These are phyloP conservation scores for Meganola albula DNA, from an alignment of 2,888 invertebrate species.

Conservation along the genomic window DNA sequence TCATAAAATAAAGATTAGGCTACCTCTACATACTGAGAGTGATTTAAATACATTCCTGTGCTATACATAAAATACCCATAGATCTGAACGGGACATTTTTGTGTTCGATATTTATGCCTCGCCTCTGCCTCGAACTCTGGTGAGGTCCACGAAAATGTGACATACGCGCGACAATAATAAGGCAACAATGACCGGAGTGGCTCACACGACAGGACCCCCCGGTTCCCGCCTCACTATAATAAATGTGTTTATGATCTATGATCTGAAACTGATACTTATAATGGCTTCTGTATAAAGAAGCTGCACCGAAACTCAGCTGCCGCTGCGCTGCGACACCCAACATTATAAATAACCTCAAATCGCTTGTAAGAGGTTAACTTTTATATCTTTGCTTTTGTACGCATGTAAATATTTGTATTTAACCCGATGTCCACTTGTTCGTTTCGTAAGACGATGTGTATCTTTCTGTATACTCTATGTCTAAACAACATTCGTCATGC, in stretches of 20 bases:
- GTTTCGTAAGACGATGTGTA: no score
- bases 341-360: slow-evolving; percentile 74
- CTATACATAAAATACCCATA: slow-evolving; percentile 52
- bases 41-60: slow-evolving; percentile 62
- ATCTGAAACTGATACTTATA: slow-evolving; percentile 77
- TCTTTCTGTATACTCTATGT: no score
- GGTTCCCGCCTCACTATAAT: slow-evolving; percentile 51
- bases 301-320: slow-evolving; percentile 58
- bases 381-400: slow-evolving; percentile 61
- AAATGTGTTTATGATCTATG: slow-evolving; percentile 76
- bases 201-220: slow-evolving; percentile 66
- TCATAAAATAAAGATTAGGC: slow-evolving; percentile 70
- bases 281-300: slow-evolving; percentile 76
- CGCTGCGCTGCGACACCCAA: slow-evolving; percentile 35
- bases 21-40: slow-evolving; percentile 42
- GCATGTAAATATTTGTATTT: slow-evolving; percentile 67
- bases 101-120: slow-evolving; percentile 57
- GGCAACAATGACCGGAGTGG: slow-evolving; percentile 57
- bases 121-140: slow-evolving; percentile 53
- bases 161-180: slow-evolving; percentile 65
- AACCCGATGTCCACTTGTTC: slow-evolving; percentile 56
- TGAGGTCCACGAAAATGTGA: slow-evolving; percentile 62
- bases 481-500: no score
- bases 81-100: slow-evolving; percentile 52
- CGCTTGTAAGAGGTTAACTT: slow-evolving; percentile 71